Percentiles rank a stretch among this genome's conserved stretches.
Conservation (phyloP, 2,888 invertebrate genomes). For the Rhingia rostrata region DNA sequence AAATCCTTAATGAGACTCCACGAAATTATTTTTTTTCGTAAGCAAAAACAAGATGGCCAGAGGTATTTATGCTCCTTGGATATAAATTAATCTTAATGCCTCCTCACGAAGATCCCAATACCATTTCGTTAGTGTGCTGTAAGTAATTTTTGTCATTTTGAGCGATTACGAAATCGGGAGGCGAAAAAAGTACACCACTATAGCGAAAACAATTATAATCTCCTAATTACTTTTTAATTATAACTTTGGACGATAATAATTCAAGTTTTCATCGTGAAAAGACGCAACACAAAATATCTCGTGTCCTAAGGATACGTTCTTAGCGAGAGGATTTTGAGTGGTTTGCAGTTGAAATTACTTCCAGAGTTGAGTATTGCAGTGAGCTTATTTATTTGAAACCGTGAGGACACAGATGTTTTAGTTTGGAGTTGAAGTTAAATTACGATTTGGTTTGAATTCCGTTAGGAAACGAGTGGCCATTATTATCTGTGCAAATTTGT, state of each 20-base stretch:
- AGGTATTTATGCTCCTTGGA: constrained; percentile 12
- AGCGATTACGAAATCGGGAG: constrained; percentile 39
- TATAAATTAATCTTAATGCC: constrained; percentile 21
- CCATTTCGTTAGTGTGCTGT: constrained; percentile 15
- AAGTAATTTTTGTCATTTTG: constrained; percentile 43
- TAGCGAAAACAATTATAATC: constrained; percentile 51
- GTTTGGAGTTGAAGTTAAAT: too few relatives aligned
- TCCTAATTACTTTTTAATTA: constrained; percentile 70
- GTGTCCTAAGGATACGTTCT: background rate
- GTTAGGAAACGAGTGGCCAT: too few relatives aligned
- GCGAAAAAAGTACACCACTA: background rate
- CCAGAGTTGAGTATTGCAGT: background rate
- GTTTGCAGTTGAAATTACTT: constrained; percentile 13
- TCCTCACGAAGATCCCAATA: constrained; percentile 11
- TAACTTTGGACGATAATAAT: constrained; percentile 57
- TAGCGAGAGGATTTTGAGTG: background rate
- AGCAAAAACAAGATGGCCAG: background rate
- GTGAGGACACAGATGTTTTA: too few relatives aligned
- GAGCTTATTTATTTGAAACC: background rate
- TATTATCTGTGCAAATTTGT: too few relatives aligned
- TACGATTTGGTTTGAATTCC: too few relatives aligned
- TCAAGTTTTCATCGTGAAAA: constrained; percentile 34
- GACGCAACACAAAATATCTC: constrained; percentile 4
- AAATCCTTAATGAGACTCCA: constrained; percentile 55
- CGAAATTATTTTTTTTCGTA: constrained; percentile 12